phyloP scores from a whole-genome alignment of 1,140 invertebrate species.

The Meloidogyne hapla region DNA sequence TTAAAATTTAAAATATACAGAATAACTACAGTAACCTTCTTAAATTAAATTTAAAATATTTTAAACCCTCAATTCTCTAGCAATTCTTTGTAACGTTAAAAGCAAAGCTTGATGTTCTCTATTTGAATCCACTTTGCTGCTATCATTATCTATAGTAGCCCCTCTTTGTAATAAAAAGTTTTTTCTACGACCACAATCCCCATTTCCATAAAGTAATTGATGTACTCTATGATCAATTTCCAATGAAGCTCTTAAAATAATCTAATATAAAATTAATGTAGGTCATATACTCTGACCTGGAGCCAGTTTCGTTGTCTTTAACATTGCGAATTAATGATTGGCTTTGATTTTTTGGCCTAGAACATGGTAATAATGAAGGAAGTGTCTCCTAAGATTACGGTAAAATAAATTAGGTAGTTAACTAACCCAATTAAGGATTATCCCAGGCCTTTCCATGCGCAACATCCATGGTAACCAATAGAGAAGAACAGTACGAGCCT shows the following conservation, averaged over 20 bases:
- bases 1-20: slow-evolving; percentile 12
- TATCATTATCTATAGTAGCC: slow-evolving; percentile 5
- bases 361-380: slow-evolving; percentile 56
- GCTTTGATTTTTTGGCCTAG: slow-evolving; percentile 54
- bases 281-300: slow-evolving; percentile 23
- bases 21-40: too few relatives aligned
- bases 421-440: slow-evolving; percentile 32
- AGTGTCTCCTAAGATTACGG: slow-evolving; percentile 44
- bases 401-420: too few relatives aligned
- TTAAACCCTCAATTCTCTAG: slow-evolving; percentile 57
- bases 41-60: neutral
- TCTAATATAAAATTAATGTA: neutral
- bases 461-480: slow-evolving; percentile 61
- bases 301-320: slow-evolving; percentile 52
- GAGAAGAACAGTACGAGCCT: slow-evolving; percentile 60
- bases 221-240: slow-evolving; percentile 58
- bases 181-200: neutral
- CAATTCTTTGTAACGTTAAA: slow-evolving; percentile 56
- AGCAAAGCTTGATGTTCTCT: slow-evolving; percentile 53
- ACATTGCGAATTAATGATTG: slow-evolving; percentile 60
- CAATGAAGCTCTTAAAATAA: slow-evolving; percentile 39
- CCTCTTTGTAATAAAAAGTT: neutral
- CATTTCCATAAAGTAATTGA: slow-evolving; percentile 26
- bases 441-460: slow-evolving; percentile 58
- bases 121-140: slow-evolving; percentile 31